A percentile compares a stretch with the other conserved stretches of the same genome.
Evolutionary conservation across 2,113 vertebrate genomes (phyloP).

Genomic region (Morone chrysops): DNA sequence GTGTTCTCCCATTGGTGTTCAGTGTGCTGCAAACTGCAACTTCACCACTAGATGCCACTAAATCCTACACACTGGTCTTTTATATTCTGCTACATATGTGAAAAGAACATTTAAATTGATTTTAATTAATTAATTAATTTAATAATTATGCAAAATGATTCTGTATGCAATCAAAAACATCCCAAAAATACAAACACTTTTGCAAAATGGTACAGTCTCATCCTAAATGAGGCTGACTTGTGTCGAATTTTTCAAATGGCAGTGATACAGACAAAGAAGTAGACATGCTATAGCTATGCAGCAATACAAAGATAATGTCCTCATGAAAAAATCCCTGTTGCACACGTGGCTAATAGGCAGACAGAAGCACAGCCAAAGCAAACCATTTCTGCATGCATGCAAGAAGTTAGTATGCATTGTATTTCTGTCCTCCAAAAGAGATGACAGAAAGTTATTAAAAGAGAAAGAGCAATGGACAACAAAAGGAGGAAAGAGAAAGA

Average conservation of each 20-base stretch:
- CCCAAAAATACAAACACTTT: not conserved
- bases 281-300: constrained; percentile 2
- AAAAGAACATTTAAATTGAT: too few relatives aligned
- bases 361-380: constrained; percentile 76
- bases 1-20: too few relatives aligned
- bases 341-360: constrained; percentile 91
- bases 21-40: too few relatives aligned
- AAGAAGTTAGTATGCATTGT: constrained; percentile 82
- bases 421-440: constrained; percentile 87
- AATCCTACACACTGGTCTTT: too few relatives aligned
- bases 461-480: constrained; percentile 78
- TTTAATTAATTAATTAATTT: too few relatives aligned
- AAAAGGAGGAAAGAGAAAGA: constrained; percentile 77
- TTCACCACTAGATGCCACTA: too few relatives aligned
- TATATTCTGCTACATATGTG: too few relatives aligned
- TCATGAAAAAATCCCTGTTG: not conserved
- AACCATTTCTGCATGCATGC: constrained; percentile 86
- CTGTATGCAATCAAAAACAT: not conserved
- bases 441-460: constrained; percentile 84
- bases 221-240: not conserved
- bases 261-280: not conserved
- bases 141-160: not conserved
- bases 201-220: not conserved
- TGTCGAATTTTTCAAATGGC: not conserved
- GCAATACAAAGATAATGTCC: not conserved